Percentiles rank a stretch among this genome's conserved stretches.
phyloP scores from a whole-genome alignment of 2,113 vertebrate genomes.

The Nycticryphes semicollaris region DNA sequence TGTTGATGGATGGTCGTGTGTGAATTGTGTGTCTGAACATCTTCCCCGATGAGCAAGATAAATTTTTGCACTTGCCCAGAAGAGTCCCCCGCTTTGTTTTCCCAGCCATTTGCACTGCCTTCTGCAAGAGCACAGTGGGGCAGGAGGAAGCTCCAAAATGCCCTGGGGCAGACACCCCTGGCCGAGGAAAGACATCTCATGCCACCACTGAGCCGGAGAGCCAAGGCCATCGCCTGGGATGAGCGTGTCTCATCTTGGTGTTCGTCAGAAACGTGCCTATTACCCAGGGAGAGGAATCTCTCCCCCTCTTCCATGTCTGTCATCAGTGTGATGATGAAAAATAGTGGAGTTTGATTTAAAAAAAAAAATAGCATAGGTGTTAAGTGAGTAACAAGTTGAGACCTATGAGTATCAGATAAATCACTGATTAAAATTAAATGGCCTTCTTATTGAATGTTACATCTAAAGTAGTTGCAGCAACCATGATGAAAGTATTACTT shows the following conservation, averaged over 20 bases:
- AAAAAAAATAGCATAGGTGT: background rate
- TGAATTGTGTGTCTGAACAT: background rate
- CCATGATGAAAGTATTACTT: background rate
- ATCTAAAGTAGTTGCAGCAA: background rate
- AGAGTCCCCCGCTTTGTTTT: background rate
- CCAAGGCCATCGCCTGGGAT: fast-evolving
- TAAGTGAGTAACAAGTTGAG: slow-evolving; percentile 11
- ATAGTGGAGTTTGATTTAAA: background rate
- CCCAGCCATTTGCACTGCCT: fast-evolving
- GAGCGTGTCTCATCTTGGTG: fast-evolving
- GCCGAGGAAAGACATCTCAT: background rate
- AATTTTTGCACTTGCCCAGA: background rate
- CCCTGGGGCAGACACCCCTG: background rate
- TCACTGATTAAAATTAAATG: background rate
- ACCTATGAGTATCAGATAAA: background rate
- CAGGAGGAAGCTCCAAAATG: background rate
- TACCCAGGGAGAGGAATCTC: background rate
- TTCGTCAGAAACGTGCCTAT: background rate
- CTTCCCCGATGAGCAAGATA: background rate
- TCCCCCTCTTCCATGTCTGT: background rate
- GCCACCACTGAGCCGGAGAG: background rate
- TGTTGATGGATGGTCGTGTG: background rate
- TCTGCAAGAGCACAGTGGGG: background rate
- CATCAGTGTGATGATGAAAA: slow-evolving; percentile 1
- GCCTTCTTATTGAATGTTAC: background rate